These are phyloP conservation scores for Brachionus rotundiformis DNA, from an alignment of 1,140 invertebrate genomes.

Conservation along the genomic window DNA sequence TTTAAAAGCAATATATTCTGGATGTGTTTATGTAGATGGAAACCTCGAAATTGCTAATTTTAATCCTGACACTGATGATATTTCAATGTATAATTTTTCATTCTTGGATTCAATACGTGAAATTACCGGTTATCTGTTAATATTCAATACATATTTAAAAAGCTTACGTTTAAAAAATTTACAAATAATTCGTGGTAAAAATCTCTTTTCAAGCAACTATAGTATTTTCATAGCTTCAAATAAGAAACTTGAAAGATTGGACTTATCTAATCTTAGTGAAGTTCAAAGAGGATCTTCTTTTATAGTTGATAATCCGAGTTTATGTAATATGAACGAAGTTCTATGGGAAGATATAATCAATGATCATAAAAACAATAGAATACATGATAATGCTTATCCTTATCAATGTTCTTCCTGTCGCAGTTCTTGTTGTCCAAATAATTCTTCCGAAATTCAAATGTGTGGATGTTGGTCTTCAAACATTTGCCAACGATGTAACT, in stretches of 20 bases:
- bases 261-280: conserved; percentile 14
- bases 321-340: conserved; percentile 36
- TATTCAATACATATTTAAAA: neutral
- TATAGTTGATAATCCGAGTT: neutral
- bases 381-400: neutral
- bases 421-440: neutral
- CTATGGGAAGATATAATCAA: conserved; percentile 31
- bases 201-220: conserved; percentile 15
- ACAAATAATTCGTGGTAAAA: conserved; percentile 29
- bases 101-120: conserved; percentile 33
- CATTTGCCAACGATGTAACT: conserved; percentile 35
- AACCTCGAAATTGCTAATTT: conserved; percentile 49
- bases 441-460: neutral
- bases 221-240: conserved; percentile 30
- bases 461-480: conserved; percentile 33
- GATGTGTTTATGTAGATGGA: conserved; percentile 37
- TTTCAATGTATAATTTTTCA: conserved; percentile 33
- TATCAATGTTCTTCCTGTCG: neutral
- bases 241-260: conserved; percentile 17
- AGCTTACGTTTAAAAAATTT: neutral
- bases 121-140: conserved; percentile 27
- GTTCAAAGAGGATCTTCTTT: neutral
- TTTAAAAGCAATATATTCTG: neutral
- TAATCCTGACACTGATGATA: neutral
- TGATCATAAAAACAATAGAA: neutral